Evolutionary conservation across 2,113 vertebrate genomes (phyloP).

Genomic region (Microcebus lehilahytsara): DNA sequence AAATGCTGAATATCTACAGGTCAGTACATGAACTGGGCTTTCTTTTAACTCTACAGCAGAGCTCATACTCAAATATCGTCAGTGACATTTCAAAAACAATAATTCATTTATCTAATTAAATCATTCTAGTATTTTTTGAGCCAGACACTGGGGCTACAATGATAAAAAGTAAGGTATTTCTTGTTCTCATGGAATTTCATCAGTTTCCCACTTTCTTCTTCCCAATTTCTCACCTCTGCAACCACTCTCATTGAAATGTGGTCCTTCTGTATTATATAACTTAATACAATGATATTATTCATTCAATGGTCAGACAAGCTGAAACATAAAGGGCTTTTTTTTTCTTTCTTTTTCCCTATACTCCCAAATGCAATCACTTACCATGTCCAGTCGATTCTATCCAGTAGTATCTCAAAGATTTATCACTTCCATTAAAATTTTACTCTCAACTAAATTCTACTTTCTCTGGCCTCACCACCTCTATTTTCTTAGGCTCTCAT

Average conservation of each 20-base stretch:
- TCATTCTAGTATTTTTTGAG: neutral
- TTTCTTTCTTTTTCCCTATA: neutral
- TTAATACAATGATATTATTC: neutral
- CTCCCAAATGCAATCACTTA: neutral
- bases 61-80: neutral
- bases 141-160: neutral
- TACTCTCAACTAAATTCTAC: neutral
- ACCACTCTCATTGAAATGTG: neutral
- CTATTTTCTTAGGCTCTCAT: neutral
- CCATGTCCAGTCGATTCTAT: neutral
- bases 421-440: neutral
- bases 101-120: neutral
- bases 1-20: neutral
- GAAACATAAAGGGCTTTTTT: neutral
- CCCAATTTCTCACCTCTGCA: neutral
- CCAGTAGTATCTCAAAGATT: neutral
- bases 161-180: neutral
- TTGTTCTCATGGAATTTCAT: neutral
- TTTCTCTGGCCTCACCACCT: neutral
- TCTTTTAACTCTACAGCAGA: neutral
- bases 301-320: neutral
- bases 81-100: neutral
- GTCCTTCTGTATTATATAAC: neutral
- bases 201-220: neutral
- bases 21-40: neutral